Percentiles rank a stretch among this genome's conserved stretches.
Evolutionary conservation across 2,888 invertebrate genomes (phyloP).

Genomic region (Hyposoter didymator): DNA sequence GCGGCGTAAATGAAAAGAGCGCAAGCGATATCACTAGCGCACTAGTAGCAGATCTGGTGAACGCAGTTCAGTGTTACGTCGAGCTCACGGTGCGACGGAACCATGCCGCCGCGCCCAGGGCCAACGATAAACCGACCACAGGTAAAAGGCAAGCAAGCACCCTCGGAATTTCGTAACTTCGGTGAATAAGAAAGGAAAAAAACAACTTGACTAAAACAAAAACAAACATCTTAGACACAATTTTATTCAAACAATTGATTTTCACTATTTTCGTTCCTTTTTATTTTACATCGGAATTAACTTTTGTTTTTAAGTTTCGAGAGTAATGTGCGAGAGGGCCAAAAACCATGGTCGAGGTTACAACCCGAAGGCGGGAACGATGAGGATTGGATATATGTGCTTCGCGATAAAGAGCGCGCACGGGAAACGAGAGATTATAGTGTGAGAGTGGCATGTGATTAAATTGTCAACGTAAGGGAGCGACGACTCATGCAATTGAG

Average conservation of each 20-base stretch:
- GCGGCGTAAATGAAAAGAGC: slow-evolving; percentile 52
- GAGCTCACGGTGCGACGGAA: slow-evolving; percentile 83
- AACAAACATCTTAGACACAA: background rate
- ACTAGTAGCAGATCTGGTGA: slow-evolving; percentile 57
- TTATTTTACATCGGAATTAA: background rate
- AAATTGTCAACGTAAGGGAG: slow-evolving; percentile 28
- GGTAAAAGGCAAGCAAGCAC: slow-evolving; percentile 73
- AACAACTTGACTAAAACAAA: background rate
- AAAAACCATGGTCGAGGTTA: slow-evolving; percentile 3
- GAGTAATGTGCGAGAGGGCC: slow-evolving; percentile 14
- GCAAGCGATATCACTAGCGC: slow-evolving; percentile 59
- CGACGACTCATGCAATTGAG: slow-evolving; percentile 12
- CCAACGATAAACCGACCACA: slow-evolving; percentile 80
- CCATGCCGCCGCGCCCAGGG: slow-evolving; percentile 83
- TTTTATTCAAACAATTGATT: background rate
- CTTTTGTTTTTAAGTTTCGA: background rate
- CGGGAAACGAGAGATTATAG: slow-evolving; percentile 17
- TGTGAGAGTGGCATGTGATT: slow-evolving; percentile 26
- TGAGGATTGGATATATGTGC: slow-evolving; percentile 21
- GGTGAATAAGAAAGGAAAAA: background rate
- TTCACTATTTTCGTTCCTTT: background rate
- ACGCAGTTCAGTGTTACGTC: slow-evolving; percentile 81
- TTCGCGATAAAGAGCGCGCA: slow-evolving; percentile 41
- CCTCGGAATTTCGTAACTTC: slow-evolving; percentile 29
- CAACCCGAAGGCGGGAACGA: slow-evolving; percentile 32